These are phyloP conservation scores for Caenorhabditis inopinata DNA, from an alignment of 1,140 invertebrate species.

Conservation along the genomic window DNA sequence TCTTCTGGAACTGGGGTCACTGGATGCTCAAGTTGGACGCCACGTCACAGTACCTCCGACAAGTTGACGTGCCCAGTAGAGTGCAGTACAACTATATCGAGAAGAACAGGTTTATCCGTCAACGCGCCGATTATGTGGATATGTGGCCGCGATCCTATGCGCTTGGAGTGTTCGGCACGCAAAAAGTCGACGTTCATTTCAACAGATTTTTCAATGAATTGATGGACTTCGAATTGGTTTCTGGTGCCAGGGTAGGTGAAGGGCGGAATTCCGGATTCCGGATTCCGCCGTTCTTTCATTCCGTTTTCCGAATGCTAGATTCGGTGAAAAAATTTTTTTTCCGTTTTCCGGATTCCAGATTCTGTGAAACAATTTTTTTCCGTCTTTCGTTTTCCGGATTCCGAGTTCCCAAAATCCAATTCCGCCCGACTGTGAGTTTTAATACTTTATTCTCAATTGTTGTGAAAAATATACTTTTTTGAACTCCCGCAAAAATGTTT, in stretches of 20 bases:
- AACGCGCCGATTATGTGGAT: slow-evolving; percentile 58
- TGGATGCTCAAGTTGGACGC: slow-evolving; percentile 63
- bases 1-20: slow-evolving; percentile 75
- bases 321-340: no score
- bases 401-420: no score
- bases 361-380: no score
- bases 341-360: no score
- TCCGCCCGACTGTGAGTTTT: no score
- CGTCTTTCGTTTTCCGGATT: no score
- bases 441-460: no score
- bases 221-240: slow-evolving; percentile 86
- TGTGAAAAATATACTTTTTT: no score
- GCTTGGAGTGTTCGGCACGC: slow-evolving; percentile 87
- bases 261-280: no score
- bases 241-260: slow-evolving; percentile 72
- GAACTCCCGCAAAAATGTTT: no score
- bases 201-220: slow-evolving; percentile 86
- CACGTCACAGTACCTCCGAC: slow-evolving; percentile 50
- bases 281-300: no score
- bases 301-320: no score
- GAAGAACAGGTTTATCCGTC: slow-evolving; percentile 61
- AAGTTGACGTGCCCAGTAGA: slow-evolving; percentile 52
- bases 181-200: slow-evolving; percentile 77
- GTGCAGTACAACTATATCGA: slow-evolving; percentile 66
- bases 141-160: slow-evolving; percentile 77